phyloP scores from a whole-genome alignment of 2,888 invertebrate genomes.

The Congeria kusceri region DNA sequence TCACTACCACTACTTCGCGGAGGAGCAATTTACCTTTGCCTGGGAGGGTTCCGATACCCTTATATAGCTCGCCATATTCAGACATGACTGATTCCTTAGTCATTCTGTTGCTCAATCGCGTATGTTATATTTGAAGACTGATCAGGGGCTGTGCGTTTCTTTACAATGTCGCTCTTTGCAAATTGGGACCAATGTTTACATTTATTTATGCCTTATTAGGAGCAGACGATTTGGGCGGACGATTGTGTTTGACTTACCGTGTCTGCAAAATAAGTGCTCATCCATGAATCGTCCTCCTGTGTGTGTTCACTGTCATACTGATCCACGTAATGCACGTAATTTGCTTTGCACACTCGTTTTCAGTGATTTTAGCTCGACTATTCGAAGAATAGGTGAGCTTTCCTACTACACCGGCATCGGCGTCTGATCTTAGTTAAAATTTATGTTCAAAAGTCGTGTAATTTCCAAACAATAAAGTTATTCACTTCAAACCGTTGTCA shows the following conservation, averaged over 20 bases:
- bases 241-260: slow-evolving; percentile 19
- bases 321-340: neutral
- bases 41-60: slow-evolving; percentile 43
- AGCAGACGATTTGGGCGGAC: slow-evolving; percentile 6
- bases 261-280: slow-evolving; percentile 17
- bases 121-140: slow-evolving; percentile 37
- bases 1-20: slow-evolving; percentile 3
- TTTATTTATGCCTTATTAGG: slow-evolving; percentile 24
- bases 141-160: slow-evolving; percentile 22
- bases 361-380: slow-evolving; percentile 22
- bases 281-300: slow-evolving; percentile 4
- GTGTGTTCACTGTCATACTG: neutral
- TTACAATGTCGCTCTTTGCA: slow-evolving; percentile 19
- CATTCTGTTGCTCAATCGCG: slow-evolving; percentile 9
- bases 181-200: slow-evolving; percentile 13
- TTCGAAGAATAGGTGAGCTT: no score
- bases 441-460: no score
- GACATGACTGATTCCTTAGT: slow-evolving; percentile 26
- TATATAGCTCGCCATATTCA: slow-evolving; percentile 31
- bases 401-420: no score
- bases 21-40: slow-evolving; percentile 27
- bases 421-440: no score
- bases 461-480: no score
- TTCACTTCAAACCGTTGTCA: no score
- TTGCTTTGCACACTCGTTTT: neutral